Base-by-base conservation (phyloP, 2,113 vertebrate species). In the Centropus bengalensis region DNA sequence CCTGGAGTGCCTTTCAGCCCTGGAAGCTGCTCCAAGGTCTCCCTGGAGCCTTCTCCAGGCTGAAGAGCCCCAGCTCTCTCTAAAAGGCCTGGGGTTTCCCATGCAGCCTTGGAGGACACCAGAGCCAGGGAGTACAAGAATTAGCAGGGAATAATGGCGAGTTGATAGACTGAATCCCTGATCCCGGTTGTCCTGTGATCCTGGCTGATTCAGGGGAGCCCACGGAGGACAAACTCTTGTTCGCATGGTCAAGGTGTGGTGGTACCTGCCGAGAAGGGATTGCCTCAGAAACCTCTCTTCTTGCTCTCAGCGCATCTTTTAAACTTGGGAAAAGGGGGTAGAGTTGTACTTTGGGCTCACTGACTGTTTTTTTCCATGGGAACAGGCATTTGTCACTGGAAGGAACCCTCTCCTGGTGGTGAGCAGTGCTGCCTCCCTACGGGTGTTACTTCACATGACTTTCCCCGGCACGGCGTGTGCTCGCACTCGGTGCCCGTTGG, bases 241-340 rank as follows among this genome's bases (percentile, higher is more conserved):
- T 54, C n/a, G 17, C 1, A 2, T 6, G 21, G 11, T 21, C 14
- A 28, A 16, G 20, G 27, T 10, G 15, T 1, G 5, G 49, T 40
- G 22, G 22, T 28, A 30, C 26, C 21, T 2, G 3, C 9, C 1
- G 1, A 20, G 59, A 21, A 1, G 7, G 63, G 44, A 26, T 1
- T 14, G 3, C n/a, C 0, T 60, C 1, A 0, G 18, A 42, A 6
- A 1, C 1, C 64, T 84, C 55, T 1, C 23, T 49, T 54, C 36
- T 16, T 56, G n/a, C 62, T 79, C 60, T 26, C 63, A 42, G 38
- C 17, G 7, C 7, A 3, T 9, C 78, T 33, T 27, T 45, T 16
- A 28, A 22, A 23, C 12, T 18, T 5, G 3, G 42, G 38, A 36
- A 20, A 18, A 49, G 45, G 60, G 0, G 4, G 2, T 0, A 4